Evolutionary conservation across 2,113 vertebrate species (phyloP).

Genomic region (Cynopterus brachyotis): DNA sequence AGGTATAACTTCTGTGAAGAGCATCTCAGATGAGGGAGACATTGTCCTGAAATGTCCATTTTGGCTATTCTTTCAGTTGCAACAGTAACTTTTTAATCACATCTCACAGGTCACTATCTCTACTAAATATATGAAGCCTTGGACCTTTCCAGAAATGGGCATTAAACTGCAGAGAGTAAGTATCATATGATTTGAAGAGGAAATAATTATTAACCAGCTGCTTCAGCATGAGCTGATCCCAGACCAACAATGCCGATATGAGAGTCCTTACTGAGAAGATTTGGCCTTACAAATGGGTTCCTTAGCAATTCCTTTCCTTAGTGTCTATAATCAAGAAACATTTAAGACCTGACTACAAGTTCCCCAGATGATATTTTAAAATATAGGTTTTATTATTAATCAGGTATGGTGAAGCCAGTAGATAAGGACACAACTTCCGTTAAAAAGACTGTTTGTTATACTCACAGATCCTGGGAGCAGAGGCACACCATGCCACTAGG

Average conservation of each 20-base stretch:
- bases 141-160: background rate
- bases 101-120: too few relatives aligned
- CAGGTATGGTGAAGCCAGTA: background rate
- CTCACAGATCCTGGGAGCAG: background rate
- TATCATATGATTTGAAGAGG: background rate
- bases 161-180: background rate
- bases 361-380: background rate
- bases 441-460: background rate
- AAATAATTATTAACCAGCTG: background rate
- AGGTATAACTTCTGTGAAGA: background rate
- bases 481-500: background rate
- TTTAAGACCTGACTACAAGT: background rate
- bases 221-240: background rate
- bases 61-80: background rate
- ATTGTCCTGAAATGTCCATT: background rate
- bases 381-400: background rate
- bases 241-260: background rate
- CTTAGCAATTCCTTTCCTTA: background rate
- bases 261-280: background rate
- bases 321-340: background rate
- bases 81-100: background rate
- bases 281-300: background rate
- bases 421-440: background rate
- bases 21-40: background rate
- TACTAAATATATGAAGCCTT: background rate